Evolutionary conservation across 2,888 invertebrate species (phyloP).

Genomic region (Temnothorax ravouxi): DNA sequence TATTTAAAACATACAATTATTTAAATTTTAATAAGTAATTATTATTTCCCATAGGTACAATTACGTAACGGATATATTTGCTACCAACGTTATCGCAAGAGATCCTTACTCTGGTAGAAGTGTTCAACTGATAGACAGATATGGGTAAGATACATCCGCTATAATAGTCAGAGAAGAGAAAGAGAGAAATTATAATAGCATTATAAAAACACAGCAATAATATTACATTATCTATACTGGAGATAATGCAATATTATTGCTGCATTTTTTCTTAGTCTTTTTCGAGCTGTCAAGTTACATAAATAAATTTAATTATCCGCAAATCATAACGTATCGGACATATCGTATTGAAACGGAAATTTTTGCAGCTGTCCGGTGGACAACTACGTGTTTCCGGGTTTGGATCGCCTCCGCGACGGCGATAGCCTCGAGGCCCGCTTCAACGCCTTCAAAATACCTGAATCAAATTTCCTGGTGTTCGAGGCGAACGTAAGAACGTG

Average conservation of each 20-base stretch:
- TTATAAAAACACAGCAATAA: background rate
- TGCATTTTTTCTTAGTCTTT: background rate
- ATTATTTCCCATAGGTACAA: conserved; percentile 88
- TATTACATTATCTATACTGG: background rate
- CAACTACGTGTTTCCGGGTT: conserved; percentile 96
- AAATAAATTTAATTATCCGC: background rate
- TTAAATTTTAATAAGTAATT: background rate
- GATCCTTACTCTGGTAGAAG: conserved; percentile 97
- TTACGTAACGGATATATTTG: conserved; percentile 96
- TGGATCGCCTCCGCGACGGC: conserved; percentile 94
- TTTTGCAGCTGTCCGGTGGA: conserved; percentile 94
- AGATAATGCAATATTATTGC: background rate
- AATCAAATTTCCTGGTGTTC: conserved; percentile 97
- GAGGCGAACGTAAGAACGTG: conserved; percentile 97
- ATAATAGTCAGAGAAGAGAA: background rate
- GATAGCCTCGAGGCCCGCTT: conserved; percentile 96
- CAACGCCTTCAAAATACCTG: conserved; percentile 97
- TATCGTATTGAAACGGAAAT: conserved; percentile 26
- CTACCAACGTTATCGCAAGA: conserved; percentile 96
- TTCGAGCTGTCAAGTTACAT: background rate
- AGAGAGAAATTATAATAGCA: background rate
- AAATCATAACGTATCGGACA: background rate
- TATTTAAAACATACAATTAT: background rate
- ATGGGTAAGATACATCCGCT: conserved; percentile 89
- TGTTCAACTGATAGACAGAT: conserved; percentile 95